Percentiles rank a stretch among this genome's conserved stretches.
phyloP scores from a whole-genome alignment of 2,797 vertebrate species.

The Uromys caudimaculatus region DNA sequence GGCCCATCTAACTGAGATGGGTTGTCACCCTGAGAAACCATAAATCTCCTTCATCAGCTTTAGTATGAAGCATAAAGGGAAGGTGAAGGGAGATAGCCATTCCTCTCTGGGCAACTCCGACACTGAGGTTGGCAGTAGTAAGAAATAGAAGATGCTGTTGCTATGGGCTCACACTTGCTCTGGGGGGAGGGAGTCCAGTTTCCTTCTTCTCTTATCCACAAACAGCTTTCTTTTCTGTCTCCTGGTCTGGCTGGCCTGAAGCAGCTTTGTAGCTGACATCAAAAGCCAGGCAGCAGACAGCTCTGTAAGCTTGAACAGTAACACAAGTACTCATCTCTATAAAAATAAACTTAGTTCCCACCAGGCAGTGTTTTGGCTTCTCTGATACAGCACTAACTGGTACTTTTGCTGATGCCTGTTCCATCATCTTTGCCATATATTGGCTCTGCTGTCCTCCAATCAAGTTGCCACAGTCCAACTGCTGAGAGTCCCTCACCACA shows the following conservation, averaged over 20 bases:
- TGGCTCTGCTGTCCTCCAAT: neutral
- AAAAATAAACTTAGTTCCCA: neutral
- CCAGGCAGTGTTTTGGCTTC: neutral
- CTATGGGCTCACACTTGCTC: neutral
- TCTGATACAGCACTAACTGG: neutral
- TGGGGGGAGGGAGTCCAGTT: neutral
- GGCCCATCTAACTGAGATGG: neutral
- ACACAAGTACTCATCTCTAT: neutral
- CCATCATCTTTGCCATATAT: neutral
- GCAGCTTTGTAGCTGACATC: neutral
- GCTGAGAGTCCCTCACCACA: neutral
- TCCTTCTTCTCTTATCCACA: neutral
- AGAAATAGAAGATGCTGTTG: neutral
- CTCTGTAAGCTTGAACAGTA: neutral
- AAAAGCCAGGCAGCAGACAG: neutral
- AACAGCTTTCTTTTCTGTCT: neutral
- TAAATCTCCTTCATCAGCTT: neutral
- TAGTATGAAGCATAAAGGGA: neutral
- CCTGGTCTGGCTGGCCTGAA: neutral
- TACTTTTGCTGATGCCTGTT: neutral
- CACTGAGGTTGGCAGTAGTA: neutral
- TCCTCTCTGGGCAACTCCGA: neutral
- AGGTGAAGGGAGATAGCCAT: neutral
- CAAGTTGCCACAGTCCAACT: neutral
- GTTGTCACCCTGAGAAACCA: neutral